Percentiles rank a stretch among this genome's conserved stretches.
These are phyloP conservation scores for Cydia strobilella DNA, from an alignment of 1,140 invertebrate species.

Conservation along the genomic window DNA sequence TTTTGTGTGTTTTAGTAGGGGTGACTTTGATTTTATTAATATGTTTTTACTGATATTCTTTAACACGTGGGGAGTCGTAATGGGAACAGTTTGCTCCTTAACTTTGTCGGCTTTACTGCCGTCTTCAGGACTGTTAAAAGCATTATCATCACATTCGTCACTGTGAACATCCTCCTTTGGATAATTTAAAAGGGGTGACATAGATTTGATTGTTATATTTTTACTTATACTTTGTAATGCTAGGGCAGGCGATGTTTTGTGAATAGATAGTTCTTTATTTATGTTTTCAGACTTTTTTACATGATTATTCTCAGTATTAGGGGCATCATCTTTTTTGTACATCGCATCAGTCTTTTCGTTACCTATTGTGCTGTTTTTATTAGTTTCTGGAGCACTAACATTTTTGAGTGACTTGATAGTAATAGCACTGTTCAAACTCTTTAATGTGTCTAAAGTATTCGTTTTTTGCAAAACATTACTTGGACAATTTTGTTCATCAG, in stretches of 20 bases:
- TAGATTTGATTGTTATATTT: slow-evolving; percentile 24
- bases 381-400: slow-evolving; percentile 10
- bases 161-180: slow-evolving; percentile 32
- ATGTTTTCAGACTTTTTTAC: slow-evolving; percentile 33
- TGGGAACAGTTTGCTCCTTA: slow-evolving; percentile 30
- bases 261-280: slow-evolving; percentile 1
- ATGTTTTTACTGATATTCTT: slow-evolving; percentile 52
- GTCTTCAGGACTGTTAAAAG: background rate
- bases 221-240: slow-evolving; percentile 15
- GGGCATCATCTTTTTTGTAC: slow-evolving; percentile 34
- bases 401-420: slow-evolving; percentile 13
- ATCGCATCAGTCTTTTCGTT: slow-evolving; percentile 29
- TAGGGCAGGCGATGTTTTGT: background rate
- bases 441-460: background rate
- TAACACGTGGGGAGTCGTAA: slow-evolving; percentile 40
- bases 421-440: slow-evolving; percentile 15
- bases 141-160: slow-evolving; percentile 34
- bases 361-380: slow-evolving; percentile 27
- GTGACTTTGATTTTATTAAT: slow-evolving; percentile 48
- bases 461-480: background rate
- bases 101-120: slow-evolving; percentile 29
- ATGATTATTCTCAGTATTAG: slow-evolving; percentile 41
- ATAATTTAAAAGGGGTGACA: background rate
- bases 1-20: slow-evolving; percentile 38
- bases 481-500: background rate